phyloP scores from a whole-genome alignment of 2,797 vertebrate genomes.

The Psittacula echo region DNA sequence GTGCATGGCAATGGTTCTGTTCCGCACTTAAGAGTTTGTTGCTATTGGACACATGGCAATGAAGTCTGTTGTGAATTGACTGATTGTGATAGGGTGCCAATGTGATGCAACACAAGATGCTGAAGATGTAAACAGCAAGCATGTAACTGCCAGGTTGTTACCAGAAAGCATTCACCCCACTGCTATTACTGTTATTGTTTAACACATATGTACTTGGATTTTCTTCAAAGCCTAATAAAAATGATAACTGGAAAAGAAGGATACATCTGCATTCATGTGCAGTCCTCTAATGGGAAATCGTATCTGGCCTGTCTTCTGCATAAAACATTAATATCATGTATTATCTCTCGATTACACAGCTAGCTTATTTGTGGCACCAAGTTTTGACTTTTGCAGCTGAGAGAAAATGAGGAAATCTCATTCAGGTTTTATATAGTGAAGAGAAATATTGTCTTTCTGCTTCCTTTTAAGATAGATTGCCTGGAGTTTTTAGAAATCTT shows the following conservation, averaged over 20 bases:
- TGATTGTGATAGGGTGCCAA: not conserved
- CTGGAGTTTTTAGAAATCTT: not conserved
- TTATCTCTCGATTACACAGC: not conserved
- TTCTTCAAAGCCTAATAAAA: conserved; percentile 19
- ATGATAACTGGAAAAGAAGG: not conserved
- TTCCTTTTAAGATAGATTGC: not conserved
- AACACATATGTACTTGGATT: not conserved
- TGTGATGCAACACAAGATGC: not conserved
- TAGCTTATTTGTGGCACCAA: not conserved
- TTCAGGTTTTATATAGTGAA: not conserved
- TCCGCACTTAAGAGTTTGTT: not conserved
- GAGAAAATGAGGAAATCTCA: not conserved
- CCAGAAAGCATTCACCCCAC: not conserved
- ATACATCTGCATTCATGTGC: not conserved
- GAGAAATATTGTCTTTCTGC: not conserved
- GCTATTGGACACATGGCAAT: not conserved
- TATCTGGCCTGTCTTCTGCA: not conserved
- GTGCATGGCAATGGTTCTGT: fast-evolving
- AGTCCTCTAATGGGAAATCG: not conserved
- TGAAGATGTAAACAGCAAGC: not conserved
- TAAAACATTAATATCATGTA: not conserved
- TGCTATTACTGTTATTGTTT: not conserved
- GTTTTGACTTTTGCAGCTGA: not conserved
- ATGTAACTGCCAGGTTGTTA: not conserved
- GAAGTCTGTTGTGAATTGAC: not conserved